Evolutionary conservation across 2,888 invertebrate species (phyloP), one percentile per base, ranked within the genome.

Genomic region (Neria commutata): DNA sequence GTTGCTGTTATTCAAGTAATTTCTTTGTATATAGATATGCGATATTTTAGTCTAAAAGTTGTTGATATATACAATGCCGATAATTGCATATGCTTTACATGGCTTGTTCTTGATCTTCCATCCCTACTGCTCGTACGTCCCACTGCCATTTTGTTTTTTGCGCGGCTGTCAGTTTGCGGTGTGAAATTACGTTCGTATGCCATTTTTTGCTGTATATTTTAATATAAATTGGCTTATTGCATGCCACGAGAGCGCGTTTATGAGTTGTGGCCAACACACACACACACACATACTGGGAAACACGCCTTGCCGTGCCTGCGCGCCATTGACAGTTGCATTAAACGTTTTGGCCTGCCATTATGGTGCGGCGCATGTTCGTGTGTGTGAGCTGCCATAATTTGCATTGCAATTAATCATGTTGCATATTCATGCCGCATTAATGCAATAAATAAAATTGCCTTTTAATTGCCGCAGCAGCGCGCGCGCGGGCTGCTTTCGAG

Each of bases 321-420:
- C 60, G 66, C 72, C 66, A 75, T 72, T 72, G 72, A 72, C 72
- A 72, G 72, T 74, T 75, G 75, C 73, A 75, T 75, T 74, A 75
- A 72, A 75, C 75, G 72, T 75, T 37, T 37, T n/a, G 8, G 37
- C n/a, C n/a, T n/a, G 8, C n/a, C 14, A 14, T 37, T 37, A n/a
- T n/a, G 37, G 4, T 10, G 37, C 5, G 8, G 17, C 10, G 46
- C 46, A 46, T 24, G 46, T 10, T 33, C 14, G 33, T 33, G 33
- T 10, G 10, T 46, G 46, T 21, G 33, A 46, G 26, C 37, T 47
- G 47, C 68, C 73, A 73, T 70, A 75, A 76, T 76, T 73, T 71
- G 75, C 74, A 69, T 70, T 71, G 74, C 73, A 74, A 74, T 74
- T 76, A 74, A 74, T 74, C 74, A 74, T n/a, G 16, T 37, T 37